A percentile compares a stretch with the other conserved stretches of the same genome.
phyloP scores from a whole-genome alignment of 2,888 invertebrate genomes.

The Merodon equestris region DNA sequence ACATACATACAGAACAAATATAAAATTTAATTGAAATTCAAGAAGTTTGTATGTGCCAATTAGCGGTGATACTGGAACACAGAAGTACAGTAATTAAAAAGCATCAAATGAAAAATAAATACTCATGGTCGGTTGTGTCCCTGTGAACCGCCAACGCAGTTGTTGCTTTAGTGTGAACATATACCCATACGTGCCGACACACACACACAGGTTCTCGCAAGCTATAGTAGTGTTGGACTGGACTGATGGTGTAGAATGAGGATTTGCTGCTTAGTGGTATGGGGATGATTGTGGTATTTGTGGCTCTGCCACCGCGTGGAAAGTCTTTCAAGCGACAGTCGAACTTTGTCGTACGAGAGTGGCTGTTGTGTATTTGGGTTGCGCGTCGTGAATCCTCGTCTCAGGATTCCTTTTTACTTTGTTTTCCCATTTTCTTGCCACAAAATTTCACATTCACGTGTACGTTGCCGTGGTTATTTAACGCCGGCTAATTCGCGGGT shows the following conservation, averaged over 20 bases:
- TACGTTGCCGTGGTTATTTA: conserved; percentile 31
- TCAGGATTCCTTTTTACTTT: conserved; percentile 42
- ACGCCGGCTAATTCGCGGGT: conserved; percentile 42
- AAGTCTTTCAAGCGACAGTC: conserved; percentile 59
- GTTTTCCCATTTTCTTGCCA: conserved; percentile 16
- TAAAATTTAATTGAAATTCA: conserved; percentile 70
- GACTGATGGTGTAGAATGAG: neutral
- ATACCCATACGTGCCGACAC: too few relatives aligned
- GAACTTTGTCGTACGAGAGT: conserved; percentile 59
- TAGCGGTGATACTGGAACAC: conserved; percentile 70
- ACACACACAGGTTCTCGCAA: conserved; percentile 1
- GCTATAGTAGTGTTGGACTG: neutral
- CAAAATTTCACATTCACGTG: conserved; percentile 4
- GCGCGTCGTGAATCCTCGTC: conserved; percentile 58
- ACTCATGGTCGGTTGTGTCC: conserved; percentile 54
- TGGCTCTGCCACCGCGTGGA: conserved; percentile 61
- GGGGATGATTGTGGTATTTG: conserved; percentile 50
- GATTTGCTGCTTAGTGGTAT: conserved; percentile 16
- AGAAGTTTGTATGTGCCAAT: conserved; percentile 71
- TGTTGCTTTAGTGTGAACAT: conserved; percentile 15
- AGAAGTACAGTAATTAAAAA: conserved; percentile 70
- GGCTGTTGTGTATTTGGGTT: conserved; percentile 49
- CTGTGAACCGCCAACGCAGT: conserved; percentile 37
- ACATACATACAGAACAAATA: conserved; percentile 59
- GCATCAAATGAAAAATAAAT: conserved; percentile 68